These are phyloP conservation scores for Hypotaenidia philippensis DNA, from an alignment of 2,797 vertebrate genomes.

Conservation along the genomic window DNA sequence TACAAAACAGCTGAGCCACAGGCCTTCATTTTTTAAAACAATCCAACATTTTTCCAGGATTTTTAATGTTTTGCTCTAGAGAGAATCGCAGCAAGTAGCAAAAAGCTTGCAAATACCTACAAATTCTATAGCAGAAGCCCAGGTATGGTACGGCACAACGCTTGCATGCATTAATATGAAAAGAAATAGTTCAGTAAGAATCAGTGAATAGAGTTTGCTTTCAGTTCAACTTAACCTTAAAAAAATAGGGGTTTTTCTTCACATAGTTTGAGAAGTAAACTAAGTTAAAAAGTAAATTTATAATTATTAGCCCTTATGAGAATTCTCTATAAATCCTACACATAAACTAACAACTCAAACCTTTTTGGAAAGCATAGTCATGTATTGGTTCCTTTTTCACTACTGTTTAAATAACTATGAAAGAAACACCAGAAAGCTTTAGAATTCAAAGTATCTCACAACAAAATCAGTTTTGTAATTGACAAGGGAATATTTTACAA, in stretches of 20 bases:
- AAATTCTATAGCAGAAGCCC: neutral
- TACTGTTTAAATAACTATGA: neutral
- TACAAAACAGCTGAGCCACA: neutral
- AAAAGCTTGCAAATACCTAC: neutral
- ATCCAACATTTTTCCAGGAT: neutral
- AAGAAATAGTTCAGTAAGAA: neutral
- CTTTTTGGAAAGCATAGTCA: neutral
- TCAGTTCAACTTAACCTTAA: neutral
- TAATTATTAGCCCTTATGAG: neutral
- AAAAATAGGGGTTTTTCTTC: neutral
- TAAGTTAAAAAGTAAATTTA: neutral
- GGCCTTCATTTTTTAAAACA: neutral
- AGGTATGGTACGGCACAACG: neutral
- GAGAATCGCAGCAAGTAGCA: neutral
- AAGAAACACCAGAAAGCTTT: neutral
- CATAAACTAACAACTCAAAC: neutral
- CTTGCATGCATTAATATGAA: neutral
- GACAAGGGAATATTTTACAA: neutral
- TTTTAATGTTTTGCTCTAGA: neutral
- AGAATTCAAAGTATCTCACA: neutral
- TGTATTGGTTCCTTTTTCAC: neutral
- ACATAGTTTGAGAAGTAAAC: neutral
- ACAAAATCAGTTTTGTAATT: neutral
- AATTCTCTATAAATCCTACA: neutral
- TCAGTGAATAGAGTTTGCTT: neutral